phyloP scores from a whole-genome alignment of 2,888 invertebrate genomes.

The Stenodema calcarata region DNA sequence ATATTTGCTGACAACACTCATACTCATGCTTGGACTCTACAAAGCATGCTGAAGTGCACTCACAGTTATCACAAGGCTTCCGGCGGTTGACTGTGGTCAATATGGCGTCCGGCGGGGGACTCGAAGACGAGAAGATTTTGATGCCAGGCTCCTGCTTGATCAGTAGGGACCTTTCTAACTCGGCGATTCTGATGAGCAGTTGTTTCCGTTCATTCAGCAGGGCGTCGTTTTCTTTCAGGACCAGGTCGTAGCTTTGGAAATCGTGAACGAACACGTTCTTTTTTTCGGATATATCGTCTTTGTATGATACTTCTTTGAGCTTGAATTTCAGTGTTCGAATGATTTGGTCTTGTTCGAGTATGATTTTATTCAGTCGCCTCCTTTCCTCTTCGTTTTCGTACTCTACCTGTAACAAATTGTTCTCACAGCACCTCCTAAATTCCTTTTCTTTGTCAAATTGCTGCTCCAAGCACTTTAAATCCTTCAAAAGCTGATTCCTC shows the following conservation, averaged over 20 bases:
- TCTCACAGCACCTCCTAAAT: conserved; percentile 41
- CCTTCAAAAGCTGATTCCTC: conserved; percentile 30
- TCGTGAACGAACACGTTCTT: conserved; percentile 17
- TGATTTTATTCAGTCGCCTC: conserved; percentile 34
- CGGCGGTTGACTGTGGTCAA: background rate
- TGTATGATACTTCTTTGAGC: conserved; percentile 14
- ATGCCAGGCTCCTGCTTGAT: background rate
- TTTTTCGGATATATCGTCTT: conserved; percentile 27
- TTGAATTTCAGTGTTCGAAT: conserved; percentile 38
- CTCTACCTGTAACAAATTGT: conserved; percentile 48
- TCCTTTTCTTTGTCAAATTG: conserved; percentile 52
- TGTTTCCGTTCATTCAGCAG: conserved; percentile 40
- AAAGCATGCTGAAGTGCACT: background rate
- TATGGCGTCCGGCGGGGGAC: background rate
- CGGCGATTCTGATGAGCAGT: conserved; percentile 18
- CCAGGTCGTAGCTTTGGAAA: conserved; percentile 38
- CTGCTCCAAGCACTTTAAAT: conserved; percentile 50
- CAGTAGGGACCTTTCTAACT: conserved; percentile 32
- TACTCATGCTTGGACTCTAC: conserved; percentile 23
- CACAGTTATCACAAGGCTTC: conserved; percentile 22
- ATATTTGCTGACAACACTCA: conserved; percentile 29
- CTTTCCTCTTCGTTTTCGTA: conserved; percentile 52
- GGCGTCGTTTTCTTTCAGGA: conserved; percentile 41
- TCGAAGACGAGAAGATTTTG: background rate
- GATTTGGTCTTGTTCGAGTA: conserved; percentile 36